Conservation (phyloP, 2,888 invertebrate species). For the Microplitis manilae region DNA sequence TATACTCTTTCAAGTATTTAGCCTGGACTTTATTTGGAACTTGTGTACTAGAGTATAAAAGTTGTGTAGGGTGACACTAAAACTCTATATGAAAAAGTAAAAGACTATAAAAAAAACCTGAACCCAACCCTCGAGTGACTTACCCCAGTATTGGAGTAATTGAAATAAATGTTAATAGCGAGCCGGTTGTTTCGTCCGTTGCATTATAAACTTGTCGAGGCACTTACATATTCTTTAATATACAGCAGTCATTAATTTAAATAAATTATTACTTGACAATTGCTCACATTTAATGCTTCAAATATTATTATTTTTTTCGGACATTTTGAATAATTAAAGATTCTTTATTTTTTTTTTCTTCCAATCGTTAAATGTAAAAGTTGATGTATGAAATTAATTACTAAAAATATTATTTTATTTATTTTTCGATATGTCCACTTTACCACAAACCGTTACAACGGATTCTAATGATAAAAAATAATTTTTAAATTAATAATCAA, state of each 20-base stretch:
- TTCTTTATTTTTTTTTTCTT: no score
- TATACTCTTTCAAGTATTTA: not conserved
- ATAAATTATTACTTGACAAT: not conserved
- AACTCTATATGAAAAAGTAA: constrained; percentile 9
- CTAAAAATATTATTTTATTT: no score
- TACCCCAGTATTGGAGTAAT: constrained; percentile 45
- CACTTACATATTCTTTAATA: constrained; percentile 1
- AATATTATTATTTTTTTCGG: not conserved
- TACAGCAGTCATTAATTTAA: not conserved
- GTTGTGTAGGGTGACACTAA: not conserved
- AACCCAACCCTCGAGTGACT: constrained; percentile 27
- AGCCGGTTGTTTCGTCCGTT: not conserved
- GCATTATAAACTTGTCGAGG: not conserved
- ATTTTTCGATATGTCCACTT: no score
- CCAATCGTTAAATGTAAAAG: no score
- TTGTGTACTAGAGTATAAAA: no score
- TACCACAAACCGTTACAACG: no score
- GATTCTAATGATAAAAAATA: no score
- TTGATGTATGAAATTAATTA: no score
- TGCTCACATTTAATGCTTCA: not conserved
- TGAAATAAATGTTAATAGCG: constrained; percentile 51
- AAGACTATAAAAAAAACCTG: constrained; percentile 18
- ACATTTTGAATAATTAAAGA: no score
- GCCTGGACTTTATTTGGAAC: no score
- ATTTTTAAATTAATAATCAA: no score